phyloP scores from a whole-genome alignment of 2,113 vertebrate genomes.

The Elachura formosa region DNA sequence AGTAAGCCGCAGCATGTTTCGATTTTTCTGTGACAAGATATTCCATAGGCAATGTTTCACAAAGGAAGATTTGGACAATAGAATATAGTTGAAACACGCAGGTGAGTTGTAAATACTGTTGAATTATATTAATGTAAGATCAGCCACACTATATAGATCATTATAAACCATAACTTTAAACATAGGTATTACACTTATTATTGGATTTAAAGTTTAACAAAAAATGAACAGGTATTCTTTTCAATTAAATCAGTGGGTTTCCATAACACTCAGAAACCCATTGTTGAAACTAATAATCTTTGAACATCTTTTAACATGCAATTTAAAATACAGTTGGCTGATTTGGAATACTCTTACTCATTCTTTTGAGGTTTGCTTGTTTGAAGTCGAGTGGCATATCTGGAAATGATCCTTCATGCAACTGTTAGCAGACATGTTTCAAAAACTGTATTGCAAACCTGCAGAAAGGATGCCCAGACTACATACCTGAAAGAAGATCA shows the following conservation, averaged over 20 bases:
- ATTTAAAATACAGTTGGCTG: not conserved
- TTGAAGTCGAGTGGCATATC: not conserved
- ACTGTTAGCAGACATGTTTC: not conserved
- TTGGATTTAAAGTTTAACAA: slow-evolving; percentile 30
- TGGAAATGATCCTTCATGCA: not conserved
- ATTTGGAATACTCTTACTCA: not conserved
- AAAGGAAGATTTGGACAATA: slow-evolving; percentile 64
- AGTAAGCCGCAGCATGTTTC: slow-evolving; percentile 48
- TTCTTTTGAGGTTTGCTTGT: not conserved
- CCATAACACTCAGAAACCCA: not conserved
- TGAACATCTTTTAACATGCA: not conserved
- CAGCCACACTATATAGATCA: not conserved
- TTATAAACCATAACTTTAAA: slow-evolving; percentile 37
- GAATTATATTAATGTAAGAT: not conserved
- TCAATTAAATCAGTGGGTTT: not conserved
- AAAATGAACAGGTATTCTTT: not conserved
- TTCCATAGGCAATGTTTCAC: slow-evolving; percentile 56
- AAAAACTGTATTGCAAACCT: not conserved
- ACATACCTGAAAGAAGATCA: not conserved
- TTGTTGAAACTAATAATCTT: not conserved
- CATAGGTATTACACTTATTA: slow-evolving; percentile 5
- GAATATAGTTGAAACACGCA: slow-evolving; percentile 53
- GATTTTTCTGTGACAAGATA: slow-evolving; percentile 51
- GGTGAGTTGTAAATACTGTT: slow-evolving; percentile 56
- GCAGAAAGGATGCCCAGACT: not conserved